These are phyloP conservation scores for Otis tarda DNA, from an alignment of 2,113 vertebrate genomes.

Conservation along the genomic window DNA sequence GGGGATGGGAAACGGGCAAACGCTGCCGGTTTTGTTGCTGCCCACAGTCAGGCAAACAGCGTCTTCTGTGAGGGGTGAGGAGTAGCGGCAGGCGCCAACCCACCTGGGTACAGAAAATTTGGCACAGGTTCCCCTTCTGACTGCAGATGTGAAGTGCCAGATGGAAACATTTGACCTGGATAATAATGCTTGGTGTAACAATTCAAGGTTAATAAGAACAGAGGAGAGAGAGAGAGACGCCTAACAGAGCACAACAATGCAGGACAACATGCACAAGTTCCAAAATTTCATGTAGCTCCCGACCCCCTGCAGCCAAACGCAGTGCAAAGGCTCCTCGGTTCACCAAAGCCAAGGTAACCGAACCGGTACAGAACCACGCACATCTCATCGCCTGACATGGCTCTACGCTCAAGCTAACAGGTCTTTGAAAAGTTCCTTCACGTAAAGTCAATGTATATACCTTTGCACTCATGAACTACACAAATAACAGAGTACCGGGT, in stretches of 20 bases:
- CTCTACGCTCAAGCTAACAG: not conserved
- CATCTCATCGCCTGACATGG: not conserved
- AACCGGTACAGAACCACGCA: not conserved
- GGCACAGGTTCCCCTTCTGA: not conserved
- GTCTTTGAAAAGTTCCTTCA: not conserved
- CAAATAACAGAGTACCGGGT: not conserved
- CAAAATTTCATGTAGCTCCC: not conserved
- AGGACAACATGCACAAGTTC: not conserved
- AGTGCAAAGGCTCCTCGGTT: not conserved
- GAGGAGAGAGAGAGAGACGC: not conserved
- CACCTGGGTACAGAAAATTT: not conserved
- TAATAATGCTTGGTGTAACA: not conserved
- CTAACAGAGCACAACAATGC: accelerated
- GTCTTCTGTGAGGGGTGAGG: not conserved
- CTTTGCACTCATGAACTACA: accelerated
- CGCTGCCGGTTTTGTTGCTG: not conserved
- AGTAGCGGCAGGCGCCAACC: not conserved
- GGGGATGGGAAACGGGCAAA: not conserved
- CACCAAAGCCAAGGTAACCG: accelerated
- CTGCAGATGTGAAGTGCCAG: not conserved
- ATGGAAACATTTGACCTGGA: not conserved
- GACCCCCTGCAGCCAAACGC: not conserved
- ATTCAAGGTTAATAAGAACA: not conserved
- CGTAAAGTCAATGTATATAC: not conserved
- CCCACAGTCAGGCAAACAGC: not conserved